These are phyloP conservation scores for Carduelis carduelis DNA, from an alignment of 2,797 vertebrate genomes.

Conservation along the genomic window DNA sequence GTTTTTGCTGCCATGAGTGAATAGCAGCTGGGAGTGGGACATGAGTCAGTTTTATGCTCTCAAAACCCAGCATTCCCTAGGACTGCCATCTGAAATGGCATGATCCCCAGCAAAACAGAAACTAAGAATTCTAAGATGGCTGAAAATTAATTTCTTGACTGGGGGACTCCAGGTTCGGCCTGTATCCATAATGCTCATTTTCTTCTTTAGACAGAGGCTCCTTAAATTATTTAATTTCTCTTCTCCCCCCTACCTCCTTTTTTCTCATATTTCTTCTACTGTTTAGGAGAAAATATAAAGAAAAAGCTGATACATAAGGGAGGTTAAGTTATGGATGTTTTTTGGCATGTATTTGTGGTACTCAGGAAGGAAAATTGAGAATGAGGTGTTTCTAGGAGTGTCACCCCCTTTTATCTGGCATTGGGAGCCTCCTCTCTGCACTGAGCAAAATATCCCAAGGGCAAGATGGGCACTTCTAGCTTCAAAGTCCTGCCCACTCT, in stretches of 20 bases:
- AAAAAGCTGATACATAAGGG: background rate
- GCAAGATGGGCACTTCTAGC: background rate
- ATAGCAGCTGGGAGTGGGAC: background rate
- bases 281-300: background rate
- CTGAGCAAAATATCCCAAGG: background rate
- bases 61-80: background rate
- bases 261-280: background rate
- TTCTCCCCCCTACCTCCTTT: accelerated
- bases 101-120: background rate
- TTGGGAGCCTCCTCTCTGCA: background rate
- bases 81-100: background rate
- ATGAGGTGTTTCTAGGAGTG: background rate
- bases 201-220: background rate
- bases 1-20: background rate
- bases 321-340: background rate
- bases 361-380: background rate
- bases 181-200: background rate
- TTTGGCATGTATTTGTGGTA: background rate
- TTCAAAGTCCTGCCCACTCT: background rate
- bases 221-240: background rate
- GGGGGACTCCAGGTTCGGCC: background rate
- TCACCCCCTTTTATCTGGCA: background rate
- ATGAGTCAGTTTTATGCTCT: background rate
- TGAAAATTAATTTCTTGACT: background rate
- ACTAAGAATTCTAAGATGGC: background rate